phyloP scores from a whole-genome alignment of 2,113 vertebrate species.

The Tricholaema leucomelas region DNA sequence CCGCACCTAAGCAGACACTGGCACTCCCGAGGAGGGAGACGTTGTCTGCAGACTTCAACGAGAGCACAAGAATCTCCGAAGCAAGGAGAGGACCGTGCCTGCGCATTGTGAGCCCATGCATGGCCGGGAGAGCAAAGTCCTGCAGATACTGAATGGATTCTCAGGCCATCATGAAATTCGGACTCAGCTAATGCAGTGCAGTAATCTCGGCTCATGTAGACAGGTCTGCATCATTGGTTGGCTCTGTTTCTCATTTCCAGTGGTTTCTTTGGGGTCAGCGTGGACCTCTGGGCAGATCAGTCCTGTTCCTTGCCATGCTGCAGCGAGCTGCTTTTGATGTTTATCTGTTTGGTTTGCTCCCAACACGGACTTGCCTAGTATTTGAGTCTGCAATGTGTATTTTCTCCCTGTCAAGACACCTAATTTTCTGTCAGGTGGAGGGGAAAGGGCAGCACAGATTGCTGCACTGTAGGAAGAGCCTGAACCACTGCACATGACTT shows the following conservation, averaged over 20 bases:
- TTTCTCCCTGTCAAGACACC: background rate
- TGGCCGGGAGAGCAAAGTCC: background rate
- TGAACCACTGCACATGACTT: rapidly evolving
- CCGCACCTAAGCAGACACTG: background rate
- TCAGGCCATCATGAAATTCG: rapidly evolving
- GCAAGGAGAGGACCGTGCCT: rapidly evolving
- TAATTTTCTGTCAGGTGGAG: background rate
- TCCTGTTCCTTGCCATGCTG: rapidly evolving
- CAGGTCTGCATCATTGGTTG: background rate
- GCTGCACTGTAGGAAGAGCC: background rate
- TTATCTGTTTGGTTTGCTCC: rapidly evolving
- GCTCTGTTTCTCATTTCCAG: rapidly evolving
- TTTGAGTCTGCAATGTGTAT: background rate
- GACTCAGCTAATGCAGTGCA: rapidly evolving
- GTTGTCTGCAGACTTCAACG: rapidly evolving
- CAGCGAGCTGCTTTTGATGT: background rate
- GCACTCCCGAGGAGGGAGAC: rapidly evolving
- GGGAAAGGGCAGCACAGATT: rapidly evolving
- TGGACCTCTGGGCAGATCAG: background rate
- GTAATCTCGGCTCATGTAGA: background rate
- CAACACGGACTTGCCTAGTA: rapidly evolving
- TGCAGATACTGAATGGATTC: rapidly evolving
- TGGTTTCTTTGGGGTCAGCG: background rate
- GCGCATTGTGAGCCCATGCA: rapidly evolving
- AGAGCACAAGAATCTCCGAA: rapidly evolving